Percentiles rank a stretch among this genome's conserved stretches.
These are phyloP conservation scores for Phengaris alcon DNA, from an alignment of 2,888 invertebrate genomes.

Conservation along the genomic window DNA sequence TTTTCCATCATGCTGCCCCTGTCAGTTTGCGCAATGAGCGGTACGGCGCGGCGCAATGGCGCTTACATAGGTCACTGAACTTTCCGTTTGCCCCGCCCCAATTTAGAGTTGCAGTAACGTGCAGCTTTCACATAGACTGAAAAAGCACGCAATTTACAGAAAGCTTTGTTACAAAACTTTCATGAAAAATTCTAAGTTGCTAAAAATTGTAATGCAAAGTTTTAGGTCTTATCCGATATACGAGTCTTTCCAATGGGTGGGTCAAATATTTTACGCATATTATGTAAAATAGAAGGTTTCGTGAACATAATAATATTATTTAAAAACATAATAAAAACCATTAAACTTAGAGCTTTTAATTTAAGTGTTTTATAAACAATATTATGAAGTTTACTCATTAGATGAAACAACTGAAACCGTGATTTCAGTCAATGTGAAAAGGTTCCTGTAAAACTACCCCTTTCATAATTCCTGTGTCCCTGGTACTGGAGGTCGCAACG, in stretches of 20 bases:
- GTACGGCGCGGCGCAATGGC: slow-evolving; percentile 11
- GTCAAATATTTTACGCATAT: no score
- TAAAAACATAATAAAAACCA: background rate
- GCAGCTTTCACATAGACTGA: slow-evolving; percentile 4
- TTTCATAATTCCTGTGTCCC: background rate
- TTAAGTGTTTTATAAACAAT: background rate
- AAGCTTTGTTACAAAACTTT: no score
- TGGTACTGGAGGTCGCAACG: slow-evolving; percentile 27
- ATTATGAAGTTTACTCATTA: background rate
- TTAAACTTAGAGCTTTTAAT: no score
- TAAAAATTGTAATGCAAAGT: no score
- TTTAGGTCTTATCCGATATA: no score
- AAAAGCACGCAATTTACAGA: background rate
- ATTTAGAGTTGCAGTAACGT: background rate
- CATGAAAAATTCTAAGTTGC: background rate
- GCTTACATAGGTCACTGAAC: slow-evolving; percentile 9
- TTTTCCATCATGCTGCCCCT: slow-evolving; percentile 28
- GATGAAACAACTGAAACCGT: background rate
- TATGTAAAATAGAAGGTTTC: no score
- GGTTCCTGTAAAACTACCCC: slow-evolving; percentile 9
- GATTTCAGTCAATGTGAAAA: slow-evolving; percentile 9
- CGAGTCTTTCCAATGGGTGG: no score
- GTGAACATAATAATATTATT: background rate
- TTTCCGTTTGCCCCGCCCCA: background rate
- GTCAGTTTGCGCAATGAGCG: slow-evolving; percentile 27